Evolutionary conservation across 2,113 vertebrate genomes (phyloP).

Genomic region (Grallaria varia): DNA sequence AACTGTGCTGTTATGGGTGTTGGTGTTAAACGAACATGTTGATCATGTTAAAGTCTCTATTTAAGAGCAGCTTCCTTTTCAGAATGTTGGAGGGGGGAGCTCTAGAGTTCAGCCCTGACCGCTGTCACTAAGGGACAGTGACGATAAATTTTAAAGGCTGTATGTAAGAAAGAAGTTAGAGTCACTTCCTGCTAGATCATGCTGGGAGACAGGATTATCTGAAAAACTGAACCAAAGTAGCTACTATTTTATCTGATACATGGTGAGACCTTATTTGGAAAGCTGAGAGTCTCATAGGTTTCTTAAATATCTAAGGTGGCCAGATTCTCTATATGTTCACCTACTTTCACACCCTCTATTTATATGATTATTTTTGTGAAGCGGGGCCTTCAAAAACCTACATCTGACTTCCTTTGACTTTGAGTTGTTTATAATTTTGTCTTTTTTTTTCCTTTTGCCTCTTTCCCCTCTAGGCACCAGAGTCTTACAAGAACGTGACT

Average conservation of each 20-base stretch:
- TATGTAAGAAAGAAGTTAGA: background rate
- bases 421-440: background rate
- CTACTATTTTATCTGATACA: background rate
- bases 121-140: background rate
- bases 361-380: background rate
- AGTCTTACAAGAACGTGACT: conserved; percentile 97
- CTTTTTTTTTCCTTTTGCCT: background rate
- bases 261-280: background rate
- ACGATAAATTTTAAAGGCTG: background rate
- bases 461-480: conserved; percentile 82
- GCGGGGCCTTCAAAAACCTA: background rate
- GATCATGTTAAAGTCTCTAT: background rate
- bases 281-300: background rate
- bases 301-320: background rate
- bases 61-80: background rate
- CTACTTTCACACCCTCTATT: background rate
- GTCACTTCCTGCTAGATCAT: background rate
- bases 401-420: background rate
- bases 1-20: background rate
- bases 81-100: background rate
- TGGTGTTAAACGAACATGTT: background rate
- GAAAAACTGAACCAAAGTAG: background rate
- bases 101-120: background rate
- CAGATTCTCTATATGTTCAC: background rate
- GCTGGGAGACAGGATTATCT: background rate